These are phyloP conservation scores for Athetis lepigone DNA, from an alignment of 2,888 invertebrate species.

Conservation along the genomic window DNA sequence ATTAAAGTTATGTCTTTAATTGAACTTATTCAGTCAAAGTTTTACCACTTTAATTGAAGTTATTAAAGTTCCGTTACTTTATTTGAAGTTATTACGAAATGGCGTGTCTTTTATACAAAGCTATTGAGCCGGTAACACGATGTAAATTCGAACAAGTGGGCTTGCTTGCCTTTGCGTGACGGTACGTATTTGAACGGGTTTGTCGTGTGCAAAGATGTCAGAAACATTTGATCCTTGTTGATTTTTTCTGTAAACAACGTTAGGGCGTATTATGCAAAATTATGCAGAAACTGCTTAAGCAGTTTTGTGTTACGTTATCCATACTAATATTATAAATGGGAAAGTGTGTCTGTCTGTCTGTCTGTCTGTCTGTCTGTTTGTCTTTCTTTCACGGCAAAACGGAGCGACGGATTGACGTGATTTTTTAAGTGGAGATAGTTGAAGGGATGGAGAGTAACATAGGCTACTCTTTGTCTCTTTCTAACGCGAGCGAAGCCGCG, in stretches of 20 bases:
- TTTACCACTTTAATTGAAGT: slow-evolving; percentile 47
- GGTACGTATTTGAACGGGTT: slow-evolving; percentile 82
- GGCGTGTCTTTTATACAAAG: slow-evolving; percentile 48
- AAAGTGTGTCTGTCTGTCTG: no score
- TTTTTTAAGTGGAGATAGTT: no score
- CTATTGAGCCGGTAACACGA: slow-evolving; percentile 30
- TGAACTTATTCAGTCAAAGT: slow-evolving; percentile 49
- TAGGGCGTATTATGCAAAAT: slow-evolving; percentile 19
- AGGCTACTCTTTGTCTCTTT: no score
- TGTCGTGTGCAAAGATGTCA: slow-evolving; percentile 83
- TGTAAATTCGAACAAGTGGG: slow-evolving; percentile 26
- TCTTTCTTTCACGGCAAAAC: no score
- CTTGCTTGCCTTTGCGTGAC: slow-evolving; percentile 80
- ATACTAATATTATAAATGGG: no score
- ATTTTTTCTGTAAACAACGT: slow-evolving; percentile 76
- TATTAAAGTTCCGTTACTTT: slow-evolving; percentile 48
- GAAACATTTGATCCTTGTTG: slow-evolving; percentile 75
- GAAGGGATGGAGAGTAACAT: no score
- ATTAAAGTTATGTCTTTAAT: slow-evolving; percentile 49
- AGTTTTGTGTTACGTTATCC: no score
- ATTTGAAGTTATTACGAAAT: slow-evolving; percentile 56
- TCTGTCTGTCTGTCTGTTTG: no score
- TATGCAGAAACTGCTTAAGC: no score
- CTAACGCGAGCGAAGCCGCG: no score
- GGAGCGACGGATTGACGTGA: no score